Evolutionary conservation across 2,888 invertebrate species (phyloP), one percentile per base, ranked within the genome.

Genomic region (Nebria salina): DNA sequence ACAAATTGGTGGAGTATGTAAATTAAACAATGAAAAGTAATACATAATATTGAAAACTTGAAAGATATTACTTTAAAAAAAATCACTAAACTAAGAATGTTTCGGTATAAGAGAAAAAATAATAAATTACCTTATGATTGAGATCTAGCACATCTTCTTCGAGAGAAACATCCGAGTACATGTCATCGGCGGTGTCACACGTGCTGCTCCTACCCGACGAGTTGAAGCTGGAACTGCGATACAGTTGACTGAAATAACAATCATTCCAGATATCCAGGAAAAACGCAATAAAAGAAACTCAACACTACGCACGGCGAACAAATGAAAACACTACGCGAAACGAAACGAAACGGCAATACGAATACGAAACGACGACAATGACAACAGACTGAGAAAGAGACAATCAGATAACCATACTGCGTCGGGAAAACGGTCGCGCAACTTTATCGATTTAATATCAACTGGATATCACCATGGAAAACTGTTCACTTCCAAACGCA

Each of bases 71-170:
- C n/a, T n/a, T n/a, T n/a, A n/a, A 34, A 34, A 34, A 34, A 5
- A 4, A 34, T 1, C 1, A 34, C 34, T 34, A 34, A 34, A 34
- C 34, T 34, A 34, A 34, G 34, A 4, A 34, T 34, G 34, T 54
- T 0, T 54, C 54, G 4, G 54, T 7, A 11, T 54, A 54, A 54
- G 9, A 8, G 7, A 68, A 68, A 68, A 68, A 5, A 68, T 9
- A 15, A 8, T 78, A 11, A 83, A 85, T 86, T 85, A 97, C 98
- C 94, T 97, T 96, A 89, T 97, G 96, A 90, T 95, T 97, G 87
- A 98, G 94, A 90, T 97, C 97, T 90, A 96, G 94, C 82, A 98
- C 89, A 90, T 97, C 97, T 88, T 98, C 97, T 88, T 96, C 95
- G 85, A 97, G 90, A 85, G 96, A 96, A 81, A 96, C 96, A 91